Percentiles rank a stretch among this genome's conserved stretches.
These are phyloP conservation scores for Typhlichthys eigenmanni DNA, from an alignment of 2,797 vertebrate genomes.

Conservation along the genomic window DNA sequence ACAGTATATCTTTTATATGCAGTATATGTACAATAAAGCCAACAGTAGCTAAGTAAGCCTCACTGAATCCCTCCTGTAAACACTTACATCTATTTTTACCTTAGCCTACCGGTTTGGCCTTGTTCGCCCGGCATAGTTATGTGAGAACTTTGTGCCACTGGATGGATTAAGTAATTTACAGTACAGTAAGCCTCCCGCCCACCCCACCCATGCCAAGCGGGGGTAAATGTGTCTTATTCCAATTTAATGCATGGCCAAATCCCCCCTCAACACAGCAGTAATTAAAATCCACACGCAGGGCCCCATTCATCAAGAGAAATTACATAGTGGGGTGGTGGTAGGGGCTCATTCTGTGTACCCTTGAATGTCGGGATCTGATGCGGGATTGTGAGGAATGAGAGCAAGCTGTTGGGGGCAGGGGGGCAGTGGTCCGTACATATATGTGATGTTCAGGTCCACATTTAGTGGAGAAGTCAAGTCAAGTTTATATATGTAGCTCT, in stretches of 20 bases:
- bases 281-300: constrained; percentile 80
- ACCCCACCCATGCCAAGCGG: constrained; percentile 64
- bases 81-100: constrained; percentile 2
- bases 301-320: constrained; percentile 71
- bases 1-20: neutral
- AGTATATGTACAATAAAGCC: neutral
- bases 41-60: neutral
- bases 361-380: constrained; percentile 58
- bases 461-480: too few relatives aligned
- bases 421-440: too few relatives aligned
- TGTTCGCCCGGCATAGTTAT: constrained; percentile 29
- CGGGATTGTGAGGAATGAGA: constrained; percentile 5
- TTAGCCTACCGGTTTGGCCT: neutral
- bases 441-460: too few relatives aligned
- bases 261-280: constrained; percentile 72
- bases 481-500: too few relatives aligned
- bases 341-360: constrained; percentile 45
- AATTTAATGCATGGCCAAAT: constrained; percentile 82
- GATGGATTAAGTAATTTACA: constrained; percentile 72
- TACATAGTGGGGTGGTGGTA: constrained; percentile 56
- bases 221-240: constrained; percentile 79
- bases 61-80: neutral
- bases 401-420: neutral
- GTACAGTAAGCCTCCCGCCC: constrained; percentile 68
- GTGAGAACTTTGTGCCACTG: constrained; percentile 53